These are phyloP conservation scores for Seriola rivoliana DNA, from an alignment of 2,113 vertebrate species.

Conservation along the genomic window DNA sequence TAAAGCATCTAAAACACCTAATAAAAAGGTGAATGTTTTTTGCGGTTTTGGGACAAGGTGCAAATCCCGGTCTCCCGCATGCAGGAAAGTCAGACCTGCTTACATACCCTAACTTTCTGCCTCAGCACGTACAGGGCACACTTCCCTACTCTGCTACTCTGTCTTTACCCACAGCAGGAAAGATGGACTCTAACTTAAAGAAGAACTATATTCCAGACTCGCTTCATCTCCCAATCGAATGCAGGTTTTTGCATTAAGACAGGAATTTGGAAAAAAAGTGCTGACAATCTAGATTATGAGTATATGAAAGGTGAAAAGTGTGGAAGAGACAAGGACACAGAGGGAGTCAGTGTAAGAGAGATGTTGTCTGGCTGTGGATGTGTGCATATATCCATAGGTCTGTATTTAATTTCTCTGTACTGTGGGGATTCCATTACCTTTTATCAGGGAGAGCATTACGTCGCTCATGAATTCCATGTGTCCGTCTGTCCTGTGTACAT, in stretches of 20 bases:
- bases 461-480: slow-evolving; percentile 80
- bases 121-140: neutral
- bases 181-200: slow-evolving; percentile 46
- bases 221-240: slow-evolving; percentile 19
- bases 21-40: neutral
- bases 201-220: slow-evolving; percentile 61
- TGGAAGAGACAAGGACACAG: slow-evolving; percentile 41
- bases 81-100: neutral
- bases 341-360: slow-evolving; percentile 8
- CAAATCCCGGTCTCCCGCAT: neutral
- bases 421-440: slow-evolving; percentile 68
- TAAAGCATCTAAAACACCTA: neutral
- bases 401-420: slow-evolving; percentile 64
- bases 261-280: slow-evolving; percentile 69
- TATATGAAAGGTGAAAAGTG: slow-evolving; percentile 64
- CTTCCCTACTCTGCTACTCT: slow-evolving; percentile 12
- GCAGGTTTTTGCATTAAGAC: slow-evolving; percentile 69
- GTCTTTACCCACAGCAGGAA: slow-evolving; percentile 25
- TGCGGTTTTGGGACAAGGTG: neutral
- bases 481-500: slow-evolving; percentile 61
- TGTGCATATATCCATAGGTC: slow-evolving; percentile 42
- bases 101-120: neutral
- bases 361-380: slow-evolving; percentile 17
- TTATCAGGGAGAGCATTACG: slow-evolving; percentile 55
- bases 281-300: slow-evolving; percentile 72